Evolutionary conservation across 1,140 invertebrate species (phyloP).

Genomic region (Zaprionus capensis): DNA sequence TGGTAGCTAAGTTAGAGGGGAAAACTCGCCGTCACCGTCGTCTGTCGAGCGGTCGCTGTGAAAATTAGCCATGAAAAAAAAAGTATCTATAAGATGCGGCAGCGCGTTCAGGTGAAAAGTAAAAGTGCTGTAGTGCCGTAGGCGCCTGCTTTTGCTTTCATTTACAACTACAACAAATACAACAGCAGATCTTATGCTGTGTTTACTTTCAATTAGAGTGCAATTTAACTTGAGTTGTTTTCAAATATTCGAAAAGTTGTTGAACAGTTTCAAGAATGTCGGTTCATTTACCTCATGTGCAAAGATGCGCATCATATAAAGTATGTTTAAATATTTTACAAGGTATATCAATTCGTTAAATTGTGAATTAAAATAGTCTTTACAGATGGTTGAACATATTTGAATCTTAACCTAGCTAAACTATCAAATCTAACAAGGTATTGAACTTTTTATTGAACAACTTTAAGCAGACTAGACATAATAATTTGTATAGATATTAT

Average conservation of each 20-base stretch:
- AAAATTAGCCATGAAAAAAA: conserved; percentile 72
- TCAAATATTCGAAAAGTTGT: conserved; percentile 13
- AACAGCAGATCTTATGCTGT: conserved; percentile 1
- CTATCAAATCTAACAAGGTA: too few species aligned
- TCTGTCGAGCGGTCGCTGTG: conserved; percentile 35
- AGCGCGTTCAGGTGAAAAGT: conserved; percentile 60
- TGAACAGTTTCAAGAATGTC: neutral
- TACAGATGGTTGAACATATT: too few species aligned
- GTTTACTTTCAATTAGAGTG: conserved; percentile 30
- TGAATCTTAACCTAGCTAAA: too few species aligned
- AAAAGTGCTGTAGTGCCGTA: conserved; percentile 64
- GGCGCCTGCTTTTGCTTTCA: conserved; percentile 74
- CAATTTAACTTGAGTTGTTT: conserved; percentile 11
- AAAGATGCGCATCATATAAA: neutral
- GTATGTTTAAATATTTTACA: neutral
- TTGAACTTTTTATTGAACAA: too few species aligned
- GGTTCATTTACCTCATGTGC: neutral
- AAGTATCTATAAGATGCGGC: conserved; percentile 52
- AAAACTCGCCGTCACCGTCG: conserved; percentile 58
- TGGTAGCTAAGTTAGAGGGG: conserved; percentile 36
- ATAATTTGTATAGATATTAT: too few species aligned
- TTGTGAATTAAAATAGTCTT: neutral
- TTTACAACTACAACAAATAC: conserved; percentile 42
- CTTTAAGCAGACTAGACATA: too few species aligned
- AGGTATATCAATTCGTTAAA: neutral